phyloP scores from a whole-genome alignment of 2,797 vertebrate genomes.

The Lagocephalus sceleratus region DNA sequence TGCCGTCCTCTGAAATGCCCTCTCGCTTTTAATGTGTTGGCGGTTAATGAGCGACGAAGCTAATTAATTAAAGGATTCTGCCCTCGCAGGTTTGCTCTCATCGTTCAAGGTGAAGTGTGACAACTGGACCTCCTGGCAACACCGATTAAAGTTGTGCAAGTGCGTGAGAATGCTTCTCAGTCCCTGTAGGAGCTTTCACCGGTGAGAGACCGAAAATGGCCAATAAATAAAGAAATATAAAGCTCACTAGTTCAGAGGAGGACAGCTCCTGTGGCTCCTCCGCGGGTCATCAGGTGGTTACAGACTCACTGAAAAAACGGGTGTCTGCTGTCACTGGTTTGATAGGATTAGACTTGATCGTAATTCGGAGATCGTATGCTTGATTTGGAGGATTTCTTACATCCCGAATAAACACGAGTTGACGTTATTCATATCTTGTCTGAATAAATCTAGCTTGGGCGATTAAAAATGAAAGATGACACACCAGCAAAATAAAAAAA shows the following conservation, averaged over 20 bases:
- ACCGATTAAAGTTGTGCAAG: slow-evolving; percentile 5
- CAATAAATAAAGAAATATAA: too few relatives aligned
- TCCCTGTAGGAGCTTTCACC: slow-evolving; percentile 24
- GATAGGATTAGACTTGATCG: background rate
- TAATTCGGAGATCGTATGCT: background rate
- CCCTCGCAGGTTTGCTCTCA: background rate
- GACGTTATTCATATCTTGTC: too few relatives aligned
- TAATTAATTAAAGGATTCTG: slow-evolving; percentile 5
- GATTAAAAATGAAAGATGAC: too few relatives aligned
- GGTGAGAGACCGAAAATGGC: background rate
- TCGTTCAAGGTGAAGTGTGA: background rate
- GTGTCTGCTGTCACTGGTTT: background rate
- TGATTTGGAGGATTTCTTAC: background rate
- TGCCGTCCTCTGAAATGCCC: background rate
- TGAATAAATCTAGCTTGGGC: too few relatives aligned
- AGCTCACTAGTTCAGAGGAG: too few relatives aligned
- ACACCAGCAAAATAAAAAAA: too few relatives aligned
- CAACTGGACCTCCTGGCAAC: slow-evolving; percentile 10
- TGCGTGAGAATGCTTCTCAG: background rate
- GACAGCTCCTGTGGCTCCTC: background rate
- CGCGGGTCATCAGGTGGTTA: background rate
- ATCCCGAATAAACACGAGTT: background rate
- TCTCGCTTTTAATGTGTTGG: slow-evolving; percentile 5
- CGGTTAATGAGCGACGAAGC: slow-evolving; percentile 8
- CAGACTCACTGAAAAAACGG: background rate